Conservation (phyloP, 2,888 invertebrate species). For the Dilophus febrilis region DNA sequence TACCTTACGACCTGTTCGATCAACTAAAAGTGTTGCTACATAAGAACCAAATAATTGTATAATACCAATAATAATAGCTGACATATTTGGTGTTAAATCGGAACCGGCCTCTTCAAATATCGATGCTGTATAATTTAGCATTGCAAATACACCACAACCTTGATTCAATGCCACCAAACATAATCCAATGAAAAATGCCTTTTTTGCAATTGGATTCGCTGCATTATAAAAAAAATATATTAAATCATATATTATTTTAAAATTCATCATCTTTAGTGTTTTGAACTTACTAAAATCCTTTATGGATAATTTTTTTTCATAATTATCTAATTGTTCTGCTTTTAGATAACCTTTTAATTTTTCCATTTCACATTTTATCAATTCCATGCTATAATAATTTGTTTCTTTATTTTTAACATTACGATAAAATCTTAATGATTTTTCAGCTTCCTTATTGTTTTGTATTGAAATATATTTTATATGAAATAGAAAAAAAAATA, state of each 20-base stretch:
- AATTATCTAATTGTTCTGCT: not conserved
- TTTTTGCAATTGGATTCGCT: constrained; percentile 19
- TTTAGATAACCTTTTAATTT: not conserved
- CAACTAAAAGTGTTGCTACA: constrained; percentile 15
- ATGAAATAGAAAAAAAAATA: no score
- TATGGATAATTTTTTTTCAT: not conserved
- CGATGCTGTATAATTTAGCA: constrained; percentile 19
- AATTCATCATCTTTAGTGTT: not conserved
- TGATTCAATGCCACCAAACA: constrained; percentile 19
- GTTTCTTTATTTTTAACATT: constrained; percentile 12
- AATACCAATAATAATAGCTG: constrained; percentile 17
- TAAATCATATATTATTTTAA: not conserved
- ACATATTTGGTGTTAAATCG: constrained; percentile 12
- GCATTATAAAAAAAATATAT: constrained; percentile 6
- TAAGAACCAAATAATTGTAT: constrained; percentile 18
- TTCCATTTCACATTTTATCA: not conserved
- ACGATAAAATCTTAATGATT: constrained; percentile 22
- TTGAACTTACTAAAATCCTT: constrained; percentile 1
- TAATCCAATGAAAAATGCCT: constrained; percentile 13
- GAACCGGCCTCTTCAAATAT: constrained; percentile 14
- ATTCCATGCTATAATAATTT: not conserved
- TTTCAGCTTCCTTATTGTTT: constrained; percentile 26
- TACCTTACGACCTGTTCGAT: constrained; percentile 18
- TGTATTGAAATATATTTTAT: no score
- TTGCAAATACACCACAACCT: constrained; percentile 20